These are phyloP conservation scores for Calliopum simillimum DNA, from an alignment of 2,888 invertebrate genomes.

Conservation along the genomic window DNA sequence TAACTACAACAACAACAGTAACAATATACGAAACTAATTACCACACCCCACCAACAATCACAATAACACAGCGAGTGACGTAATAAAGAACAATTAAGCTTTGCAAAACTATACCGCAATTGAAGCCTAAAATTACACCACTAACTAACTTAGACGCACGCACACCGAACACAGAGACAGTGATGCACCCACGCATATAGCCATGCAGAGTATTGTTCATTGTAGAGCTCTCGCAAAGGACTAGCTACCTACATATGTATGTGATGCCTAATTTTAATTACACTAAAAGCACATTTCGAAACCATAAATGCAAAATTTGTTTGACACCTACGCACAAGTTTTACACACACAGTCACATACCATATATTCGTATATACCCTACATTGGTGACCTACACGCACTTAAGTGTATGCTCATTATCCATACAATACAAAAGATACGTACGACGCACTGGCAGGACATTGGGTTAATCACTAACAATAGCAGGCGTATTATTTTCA, in stretches of 20 bases:
- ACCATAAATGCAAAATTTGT: slow-evolving; percentile 44
- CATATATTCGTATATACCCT: not conserved
- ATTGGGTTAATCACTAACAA: slow-evolving; percentile 12
- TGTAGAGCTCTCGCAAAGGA: not conserved
- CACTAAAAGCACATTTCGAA: slow-evolving; percentile 45
- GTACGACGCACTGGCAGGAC: not conserved
- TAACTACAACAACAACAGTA: not conserved
- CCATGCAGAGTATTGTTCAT: no score
- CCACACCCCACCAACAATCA: not conserved
- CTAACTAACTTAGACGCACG: not conserved
- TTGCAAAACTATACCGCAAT: not conserved
- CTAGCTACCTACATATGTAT: not conserved
- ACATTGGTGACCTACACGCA: not conserved
- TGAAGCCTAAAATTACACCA: slow-evolving; percentile 14
- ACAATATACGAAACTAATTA: not conserved
- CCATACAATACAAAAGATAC: not conserved
- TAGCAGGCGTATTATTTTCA: slow-evolving; percentile 1
- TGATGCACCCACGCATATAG: no score
- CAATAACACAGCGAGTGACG: not conserved
- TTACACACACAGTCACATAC: slow-evolving; percentile 7
- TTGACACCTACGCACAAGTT: slow-evolving; percentile 38
- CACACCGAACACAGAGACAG: not conserved
- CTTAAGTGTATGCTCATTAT: slow-evolving; percentile 21
- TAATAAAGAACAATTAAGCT: slow-evolving; percentile 22
- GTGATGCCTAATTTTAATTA: slow-evolving; percentile 43